Evolutionary conservation across 2,888 invertebrate genomes (phyloP).

Genomic region (Scrobipalpa atriplicella): DNA sequence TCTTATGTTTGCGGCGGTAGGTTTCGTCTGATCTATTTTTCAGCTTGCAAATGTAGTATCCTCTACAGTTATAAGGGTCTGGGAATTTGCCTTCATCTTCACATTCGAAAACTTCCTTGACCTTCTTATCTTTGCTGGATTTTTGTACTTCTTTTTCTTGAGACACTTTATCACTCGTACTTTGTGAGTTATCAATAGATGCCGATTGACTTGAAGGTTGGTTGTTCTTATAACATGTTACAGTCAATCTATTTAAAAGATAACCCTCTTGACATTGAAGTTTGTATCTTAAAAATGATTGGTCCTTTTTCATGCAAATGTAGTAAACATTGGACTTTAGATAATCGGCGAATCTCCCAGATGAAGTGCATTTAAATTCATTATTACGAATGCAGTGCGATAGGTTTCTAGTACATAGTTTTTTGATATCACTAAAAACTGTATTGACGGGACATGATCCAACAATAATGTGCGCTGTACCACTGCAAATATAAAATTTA

Average conservation of each 20-base stretch:
- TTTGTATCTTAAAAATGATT: conserved; percentile 60
- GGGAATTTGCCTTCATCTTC: conserved; percentile 62
- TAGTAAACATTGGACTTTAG: conserved; percentile 67
- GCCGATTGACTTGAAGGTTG: conserved; percentile 31
- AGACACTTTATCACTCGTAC: conserved; percentile 41
- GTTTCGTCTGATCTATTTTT: conserved; percentile 45
- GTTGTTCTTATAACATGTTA: conserved; percentile 52
- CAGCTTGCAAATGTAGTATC: conserved; percentile 72
- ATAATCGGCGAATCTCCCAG: conserved; percentile 67
- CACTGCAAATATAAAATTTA: conserved; percentile 78
- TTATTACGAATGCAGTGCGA: conserved; percentile 74
- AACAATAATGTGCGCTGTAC: conserved; percentile 52
- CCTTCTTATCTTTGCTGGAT: conserved; percentile 26
- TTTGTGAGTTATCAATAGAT: conserved; percentile 40
- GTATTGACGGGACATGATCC: conserved; percentile 67
- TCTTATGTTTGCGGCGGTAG: conserved; percentile 60
- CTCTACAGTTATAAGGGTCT: conserved; percentile 63
- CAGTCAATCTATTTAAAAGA: conserved; percentile 55
- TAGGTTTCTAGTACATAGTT: conserved; percentile 73
- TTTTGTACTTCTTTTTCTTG: conserved; percentile 22
- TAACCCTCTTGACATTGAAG: conserved; percentile 66
- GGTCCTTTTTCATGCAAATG: conserved; percentile 62
- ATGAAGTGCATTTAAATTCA: conserved; percentile 71
- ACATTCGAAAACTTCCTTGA: conserved; percentile 51
- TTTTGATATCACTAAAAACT: conserved; percentile 70